Evolutionary conservation across 2,113 vertebrate genomes (phyloP).

Genomic region (Eptesicus fuscus): DNA sequence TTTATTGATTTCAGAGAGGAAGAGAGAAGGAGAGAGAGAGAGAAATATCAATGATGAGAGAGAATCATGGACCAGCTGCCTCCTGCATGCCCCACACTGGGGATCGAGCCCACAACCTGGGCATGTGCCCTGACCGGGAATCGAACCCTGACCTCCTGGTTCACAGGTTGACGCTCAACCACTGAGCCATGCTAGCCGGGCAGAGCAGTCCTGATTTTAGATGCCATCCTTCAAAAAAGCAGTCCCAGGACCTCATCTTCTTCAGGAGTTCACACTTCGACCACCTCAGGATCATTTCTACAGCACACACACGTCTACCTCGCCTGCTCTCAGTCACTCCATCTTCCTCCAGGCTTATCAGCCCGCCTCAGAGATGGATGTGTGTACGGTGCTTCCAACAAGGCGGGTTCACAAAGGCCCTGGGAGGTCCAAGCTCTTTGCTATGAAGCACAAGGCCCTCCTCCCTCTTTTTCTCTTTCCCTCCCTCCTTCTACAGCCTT

Average conservation of each 20-base stretch:
- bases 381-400: neutral
- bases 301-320: neutral
- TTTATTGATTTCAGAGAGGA: too few relatives aligned
- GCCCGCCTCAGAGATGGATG: neutral
- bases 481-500: too few relatives aligned
- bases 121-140: too few relatives aligned
- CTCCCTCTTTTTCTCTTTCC: neutral
- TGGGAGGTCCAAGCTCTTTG: neutral
- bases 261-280: neutral
- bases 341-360: neutral
- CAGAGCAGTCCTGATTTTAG: neutral
- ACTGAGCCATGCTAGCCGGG: too few relatives aligned
- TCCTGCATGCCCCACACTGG: too few relatives aligned
- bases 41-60: too few relatives aligned
- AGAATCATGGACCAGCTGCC: too few relatives aligned
- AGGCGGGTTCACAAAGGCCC: neutral
- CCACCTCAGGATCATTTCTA: neutral
- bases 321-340: neutral
- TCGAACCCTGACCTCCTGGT: too few relatives aligned
- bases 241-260: neutral
- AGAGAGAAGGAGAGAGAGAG: too few relatives aligned
- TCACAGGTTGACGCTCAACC: too few relatives aligned
- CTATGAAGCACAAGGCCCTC: neutral
- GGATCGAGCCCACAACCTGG: too few relatives aligned
- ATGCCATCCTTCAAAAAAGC: neutral